phyloP scores from a whole-genome alignment of 2,797 vertebrate genomes.

The Gobionotothen gibberifrons region DNA sequence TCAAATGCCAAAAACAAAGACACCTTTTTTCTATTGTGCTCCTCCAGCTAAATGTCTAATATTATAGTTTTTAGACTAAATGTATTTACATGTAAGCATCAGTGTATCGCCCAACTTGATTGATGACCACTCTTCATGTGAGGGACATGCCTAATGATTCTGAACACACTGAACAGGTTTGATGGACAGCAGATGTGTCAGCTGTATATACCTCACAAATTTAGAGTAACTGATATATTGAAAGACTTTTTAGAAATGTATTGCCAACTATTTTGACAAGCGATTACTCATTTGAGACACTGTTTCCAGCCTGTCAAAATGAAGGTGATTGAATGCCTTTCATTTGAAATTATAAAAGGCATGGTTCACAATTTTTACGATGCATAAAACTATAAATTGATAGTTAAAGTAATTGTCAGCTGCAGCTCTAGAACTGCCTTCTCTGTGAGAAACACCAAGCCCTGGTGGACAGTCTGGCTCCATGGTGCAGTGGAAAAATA shows the following conservation, averaged over 20 bases:
- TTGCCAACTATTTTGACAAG: neutral
- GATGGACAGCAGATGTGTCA: neutral
- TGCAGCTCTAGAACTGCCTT: neutral
- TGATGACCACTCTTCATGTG: neutral
- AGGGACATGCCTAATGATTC: neutral
- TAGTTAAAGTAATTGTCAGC: neutral
- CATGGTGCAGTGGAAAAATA: constrained; percentile 24
- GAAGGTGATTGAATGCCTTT: neutral
- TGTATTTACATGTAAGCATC: too few relatives aligned
- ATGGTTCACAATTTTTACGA: neutral
- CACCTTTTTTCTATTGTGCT: neutral
- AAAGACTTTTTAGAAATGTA: neutral
- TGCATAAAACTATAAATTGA: neutral
- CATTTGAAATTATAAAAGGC: neutral
- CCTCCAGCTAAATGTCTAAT: neutral
- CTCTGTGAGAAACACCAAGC: constrained; percentile 5
- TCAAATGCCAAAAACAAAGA: neutral
- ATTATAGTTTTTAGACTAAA: neutral
- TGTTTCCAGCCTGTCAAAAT: neutral
- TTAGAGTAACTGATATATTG: neutral
- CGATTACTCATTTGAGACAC: neutral
- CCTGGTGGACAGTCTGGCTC: constrained; percentile 19
- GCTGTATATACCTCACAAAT: neutral
- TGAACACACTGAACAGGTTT: constrained; percentile 12
- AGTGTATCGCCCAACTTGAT: neutral